phyloP scores from a whole-genome alignment of 1,140 invertebrate species.

The Drosophila willistoni region DNA sequence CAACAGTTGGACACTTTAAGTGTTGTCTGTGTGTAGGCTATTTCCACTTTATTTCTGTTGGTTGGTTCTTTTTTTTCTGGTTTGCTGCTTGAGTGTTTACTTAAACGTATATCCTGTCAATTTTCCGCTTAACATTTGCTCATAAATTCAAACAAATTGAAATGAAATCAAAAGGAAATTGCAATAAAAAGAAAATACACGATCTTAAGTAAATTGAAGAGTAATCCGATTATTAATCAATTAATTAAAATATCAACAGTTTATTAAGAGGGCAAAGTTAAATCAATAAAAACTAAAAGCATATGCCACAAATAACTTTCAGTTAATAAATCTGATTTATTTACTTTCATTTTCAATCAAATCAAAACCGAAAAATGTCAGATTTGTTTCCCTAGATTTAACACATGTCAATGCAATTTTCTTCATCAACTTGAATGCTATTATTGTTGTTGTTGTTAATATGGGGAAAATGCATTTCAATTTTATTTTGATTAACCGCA shows the following conservation, averaged over 20 bases:
- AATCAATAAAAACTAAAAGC: too few species aligned
- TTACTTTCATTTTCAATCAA: slow-evolving; percentile 5
- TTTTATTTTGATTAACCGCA: slow-evolving; percentile 43
- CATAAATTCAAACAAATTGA: neutral
- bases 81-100: slow-evolving; percentile 1
- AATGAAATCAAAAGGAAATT: neutral
- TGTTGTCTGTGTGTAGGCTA: slow-evolving; percentile 45
- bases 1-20: slow-evolving; percentile 73
- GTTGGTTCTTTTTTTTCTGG: too few species aligned
- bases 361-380: neutral
- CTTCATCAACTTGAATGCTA: neutral
- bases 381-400: neutral
- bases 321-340: neutral
- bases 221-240: too few species aligned
- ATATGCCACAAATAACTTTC: neutral
- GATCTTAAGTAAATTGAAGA: too few species aligned
- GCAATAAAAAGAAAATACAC: neutral
- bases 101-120: slow-evolving; percentile 32
- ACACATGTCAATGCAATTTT: neutral
- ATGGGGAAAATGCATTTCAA: slow-evolving; percentile 29
- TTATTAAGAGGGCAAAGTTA: too few species aligned
- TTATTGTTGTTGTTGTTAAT: neutral
- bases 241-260: too few species aligned
- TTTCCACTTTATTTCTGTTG: slow-evolving; percentile 31
- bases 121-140: slow-evolving; percentile 11